These are phyloP conservation scores for Pedetes capensis DNA, from an alignment of 2,113 vertebrate genomes.

Conservation along the genomic window DNA sequence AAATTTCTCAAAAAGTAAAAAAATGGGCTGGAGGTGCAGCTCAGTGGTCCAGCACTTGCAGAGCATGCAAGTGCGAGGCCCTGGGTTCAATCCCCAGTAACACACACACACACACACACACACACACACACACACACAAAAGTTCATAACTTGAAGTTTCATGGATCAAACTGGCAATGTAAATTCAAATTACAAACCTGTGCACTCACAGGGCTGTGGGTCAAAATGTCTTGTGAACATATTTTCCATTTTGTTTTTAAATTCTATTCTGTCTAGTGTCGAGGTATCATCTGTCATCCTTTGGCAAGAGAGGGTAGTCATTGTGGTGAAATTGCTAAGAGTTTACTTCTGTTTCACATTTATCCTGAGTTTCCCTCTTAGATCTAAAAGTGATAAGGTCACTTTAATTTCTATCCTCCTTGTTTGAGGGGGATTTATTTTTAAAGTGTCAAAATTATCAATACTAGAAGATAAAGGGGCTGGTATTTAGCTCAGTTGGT, in stretches of 20 bases:
- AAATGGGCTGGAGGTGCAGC: no score
- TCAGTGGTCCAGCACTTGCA: no score
- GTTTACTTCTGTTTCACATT: neutral
- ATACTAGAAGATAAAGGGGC: no score
- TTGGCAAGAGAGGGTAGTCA: no score
- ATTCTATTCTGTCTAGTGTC: neutral
- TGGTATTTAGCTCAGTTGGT: no score
- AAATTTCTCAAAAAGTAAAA: no score
- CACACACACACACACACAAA: neutral
- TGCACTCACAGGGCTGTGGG: no score
- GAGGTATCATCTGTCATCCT: neutral
- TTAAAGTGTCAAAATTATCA: neutral
- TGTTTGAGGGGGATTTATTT: neutral
- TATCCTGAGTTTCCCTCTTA: neutral
- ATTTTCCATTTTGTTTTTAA: neutral
- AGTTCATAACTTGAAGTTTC: neutral
- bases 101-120: neutral
- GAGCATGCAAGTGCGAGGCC: no score
- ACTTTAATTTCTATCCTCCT: neutral
- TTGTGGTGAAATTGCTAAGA: neutral
- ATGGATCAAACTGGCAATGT: neutral
- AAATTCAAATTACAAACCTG: neutral
- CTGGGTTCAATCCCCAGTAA: no score
- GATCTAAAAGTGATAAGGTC: neutral
- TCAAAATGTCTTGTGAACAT: neutral